Percentiles rank a stretch among this genome's conserved stretches.
phyloP scores from a whole-genome alignment of 2,113 vertebrate genomes.

The Thomomys bottae region DNA sequence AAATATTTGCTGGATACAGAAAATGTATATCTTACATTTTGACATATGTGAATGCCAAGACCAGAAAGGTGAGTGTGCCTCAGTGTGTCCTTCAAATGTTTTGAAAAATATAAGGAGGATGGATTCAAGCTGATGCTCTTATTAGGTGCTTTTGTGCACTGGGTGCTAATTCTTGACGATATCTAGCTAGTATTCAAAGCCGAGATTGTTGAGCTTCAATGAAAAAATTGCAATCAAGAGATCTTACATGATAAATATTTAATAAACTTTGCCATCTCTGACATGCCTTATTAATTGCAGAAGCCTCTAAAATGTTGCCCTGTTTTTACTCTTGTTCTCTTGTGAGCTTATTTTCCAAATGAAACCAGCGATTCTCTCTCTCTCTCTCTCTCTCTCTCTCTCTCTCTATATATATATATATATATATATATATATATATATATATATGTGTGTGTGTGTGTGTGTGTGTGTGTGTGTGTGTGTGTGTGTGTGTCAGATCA shows the following conservation, averaged over 20 bases:
- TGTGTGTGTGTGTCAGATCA: neutral
- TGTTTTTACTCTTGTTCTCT: neutral
- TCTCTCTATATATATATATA: too few species aligned
- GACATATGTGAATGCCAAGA: neutral
- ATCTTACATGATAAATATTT: neutral
- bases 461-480: too few species aligned
- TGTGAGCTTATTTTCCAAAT: conserved; percentile 31
- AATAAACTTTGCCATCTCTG: neutral
- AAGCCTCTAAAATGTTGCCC: neutral
- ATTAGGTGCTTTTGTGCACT: too few species aligned
- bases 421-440: too few species aligned
- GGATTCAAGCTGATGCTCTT: neutral
- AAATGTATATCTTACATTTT: too few species aligned
- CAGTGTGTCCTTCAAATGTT: neutral
- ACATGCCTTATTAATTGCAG: neutral
- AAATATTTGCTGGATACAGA: too few species aligned
- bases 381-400: too few species aligned
- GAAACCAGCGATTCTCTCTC: neutral
- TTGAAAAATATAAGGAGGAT: neutral
- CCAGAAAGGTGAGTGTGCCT: neutral
- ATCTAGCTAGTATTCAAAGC: neutral
- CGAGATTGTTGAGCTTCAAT: neutral
- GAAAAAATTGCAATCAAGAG: neutral
- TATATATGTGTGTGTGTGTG: too few species aligned
- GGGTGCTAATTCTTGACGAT: neutral